phyloP scores from a whole-genome alignment of 2,113 vertebrate species.

The Petromus typicus region DNA sequence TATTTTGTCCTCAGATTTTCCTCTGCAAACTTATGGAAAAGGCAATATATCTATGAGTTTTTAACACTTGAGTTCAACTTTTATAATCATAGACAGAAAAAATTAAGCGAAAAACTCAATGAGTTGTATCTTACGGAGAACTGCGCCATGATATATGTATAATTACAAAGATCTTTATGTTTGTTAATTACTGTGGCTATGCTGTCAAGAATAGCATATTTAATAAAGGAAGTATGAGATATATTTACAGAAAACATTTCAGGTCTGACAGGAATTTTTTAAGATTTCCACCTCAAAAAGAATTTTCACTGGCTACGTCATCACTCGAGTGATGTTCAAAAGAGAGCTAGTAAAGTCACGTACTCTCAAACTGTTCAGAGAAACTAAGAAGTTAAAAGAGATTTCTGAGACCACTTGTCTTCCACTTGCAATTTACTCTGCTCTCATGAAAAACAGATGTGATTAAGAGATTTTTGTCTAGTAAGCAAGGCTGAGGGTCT shows the following conservation, averaged over 20 bases:
- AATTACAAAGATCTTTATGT: background rate
- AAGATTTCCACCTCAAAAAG: background rate
- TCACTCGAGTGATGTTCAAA: background rate
- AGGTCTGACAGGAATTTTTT: background rate
- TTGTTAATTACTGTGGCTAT: slow-evolving; percentile 49
- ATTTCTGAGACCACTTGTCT: slow-evolving; percentile 46
- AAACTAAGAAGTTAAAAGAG: slow-evolving; percentile 21
- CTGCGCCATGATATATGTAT: background rate
- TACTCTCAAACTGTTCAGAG: background rate
- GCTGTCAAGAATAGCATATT: background rate
- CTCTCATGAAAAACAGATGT: slow-evolving; percentile 51
- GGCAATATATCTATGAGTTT: background rate
- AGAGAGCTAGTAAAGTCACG: background rate
- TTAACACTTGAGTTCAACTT: slow-evolving; percentile 37
- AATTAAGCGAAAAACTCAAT: background rate
- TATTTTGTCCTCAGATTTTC: slow-evolving; percentile 72
- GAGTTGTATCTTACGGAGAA: background rate
- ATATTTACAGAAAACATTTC: background rate
- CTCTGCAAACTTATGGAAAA: slow-evolving; percentile 52
- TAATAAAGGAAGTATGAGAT: background rate
- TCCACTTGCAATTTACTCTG: slow-evolving; percentile 53
- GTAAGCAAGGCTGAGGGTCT: background rate
- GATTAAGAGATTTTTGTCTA: background rate
- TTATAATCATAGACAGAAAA: slow-evolving; percentile 28
- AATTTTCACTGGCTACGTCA: background rate